Evolutionary conservation across 1,140 invertebrate species (phyloP).

Genomic region (Panagrolaimus sp.): DNA sequence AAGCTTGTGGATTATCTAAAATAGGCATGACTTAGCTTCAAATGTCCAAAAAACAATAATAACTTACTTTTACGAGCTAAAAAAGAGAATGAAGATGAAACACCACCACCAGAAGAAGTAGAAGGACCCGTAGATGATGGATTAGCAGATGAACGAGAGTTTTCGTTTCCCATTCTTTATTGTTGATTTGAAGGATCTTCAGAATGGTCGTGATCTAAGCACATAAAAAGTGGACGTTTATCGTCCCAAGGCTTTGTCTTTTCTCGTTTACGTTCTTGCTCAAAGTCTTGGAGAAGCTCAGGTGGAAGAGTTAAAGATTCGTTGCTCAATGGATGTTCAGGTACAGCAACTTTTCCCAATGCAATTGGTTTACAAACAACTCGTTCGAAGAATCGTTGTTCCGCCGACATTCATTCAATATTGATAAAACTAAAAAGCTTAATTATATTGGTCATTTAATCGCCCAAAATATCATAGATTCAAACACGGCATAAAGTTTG

Average conservation of each 20-base stretch:
- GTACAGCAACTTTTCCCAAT: too few relatives aligned
- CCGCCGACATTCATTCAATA: too few relatives aligned
- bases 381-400: too few relatives aligned
- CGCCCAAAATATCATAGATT: too few relatives aligned
- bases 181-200: not conserved
- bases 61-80: conserved; percentile 10
- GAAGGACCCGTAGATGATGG: not conserved
- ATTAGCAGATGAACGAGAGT: not conserved
- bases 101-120: not conserved
- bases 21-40: not conserved
- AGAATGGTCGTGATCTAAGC: not conserved
- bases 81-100: not conserved
- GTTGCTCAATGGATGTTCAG: too few relatives aligned
- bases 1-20: not conserved
- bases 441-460: too few relatives aligned
- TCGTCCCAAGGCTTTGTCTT: not conserved
- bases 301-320: too few relatives aligned
- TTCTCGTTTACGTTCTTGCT: not conserved
- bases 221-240: not conserved
- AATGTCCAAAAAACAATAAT: not conserved
- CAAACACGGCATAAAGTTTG: too few relatives aligned
- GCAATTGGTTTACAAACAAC: too few relatives aligned
- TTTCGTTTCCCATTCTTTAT: conserved; percentile 10
- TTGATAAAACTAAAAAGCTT: too few relatives aligned
- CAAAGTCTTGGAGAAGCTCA: too few relatives aligned